Conservation (phyloP, 2,113 vertebrate species). For the Archocentrus centrarchus region DNA sequence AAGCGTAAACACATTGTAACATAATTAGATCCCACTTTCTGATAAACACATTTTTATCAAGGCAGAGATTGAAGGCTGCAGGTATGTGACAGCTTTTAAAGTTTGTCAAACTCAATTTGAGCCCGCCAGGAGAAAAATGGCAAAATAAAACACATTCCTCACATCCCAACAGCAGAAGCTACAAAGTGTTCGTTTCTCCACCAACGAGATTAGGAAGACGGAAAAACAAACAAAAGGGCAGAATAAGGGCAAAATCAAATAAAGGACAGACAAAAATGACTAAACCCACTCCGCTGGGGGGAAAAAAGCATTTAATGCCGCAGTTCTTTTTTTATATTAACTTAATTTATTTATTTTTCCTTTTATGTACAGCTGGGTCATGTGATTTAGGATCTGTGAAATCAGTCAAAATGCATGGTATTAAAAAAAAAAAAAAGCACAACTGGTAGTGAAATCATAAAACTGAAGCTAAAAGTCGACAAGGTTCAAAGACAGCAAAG, state of each 20-base stretch:
- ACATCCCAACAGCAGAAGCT: constrained; percentile 13
- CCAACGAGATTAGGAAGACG: constrained; percentile 5
- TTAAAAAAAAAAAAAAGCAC: neutral
- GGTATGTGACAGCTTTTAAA: constrained; percentile 22
- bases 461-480: constrained; percentile 9
- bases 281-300: neutral
- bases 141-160: neutral
- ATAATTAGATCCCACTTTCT: neutral
- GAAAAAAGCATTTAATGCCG: neutral
- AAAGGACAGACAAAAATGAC: constrained; percentile 2
- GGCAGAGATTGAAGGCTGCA: neutral
- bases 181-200: constrained; percentile 4
- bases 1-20: neutral
- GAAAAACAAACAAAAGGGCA: constrained; percentile 18
- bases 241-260: constrained; percentile 20
- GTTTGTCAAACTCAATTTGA: constrained; percentile 25
- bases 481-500: neutral
- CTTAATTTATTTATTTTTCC: neutral
- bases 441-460: constrained; percentile 10
- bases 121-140: neutral
- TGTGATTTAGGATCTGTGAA: neutral
- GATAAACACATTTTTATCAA: constrained; percentile 14
- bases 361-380: constrained; percentile 2
- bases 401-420: neutral
- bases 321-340: neutral